Evolutionary conservation across 1,140 invertebrate species (phyloP).

Genomic region (Centruroides vittatus): DNA sequence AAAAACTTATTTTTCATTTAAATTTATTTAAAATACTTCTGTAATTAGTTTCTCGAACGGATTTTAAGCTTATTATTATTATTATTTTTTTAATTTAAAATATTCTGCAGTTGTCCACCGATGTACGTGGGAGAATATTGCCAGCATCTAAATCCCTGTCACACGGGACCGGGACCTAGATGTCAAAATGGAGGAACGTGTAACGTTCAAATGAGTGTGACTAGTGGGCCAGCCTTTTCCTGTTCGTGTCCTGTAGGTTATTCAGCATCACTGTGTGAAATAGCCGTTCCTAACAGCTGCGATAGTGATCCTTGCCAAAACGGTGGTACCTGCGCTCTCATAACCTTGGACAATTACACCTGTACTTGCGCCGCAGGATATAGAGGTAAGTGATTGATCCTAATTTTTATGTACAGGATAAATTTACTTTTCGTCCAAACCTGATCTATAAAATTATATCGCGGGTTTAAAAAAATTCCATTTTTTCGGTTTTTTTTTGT

Average conservation of each 20-base stretch:
- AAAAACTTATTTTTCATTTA: no score
- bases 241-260: constrained; percentile 81
- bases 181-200: constrained; percentile 84
- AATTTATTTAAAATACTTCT: no score
- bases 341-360: constrained; percentile 53
- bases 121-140: constrained; percentile 87
- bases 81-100: constrained; percentile 22
- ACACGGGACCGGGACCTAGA: constrained; percentile 55
- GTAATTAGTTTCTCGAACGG: no score
- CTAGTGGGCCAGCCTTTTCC: constrained; percentile 37
- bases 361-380: constrained; percentile 71
- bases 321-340: constrained; percentile 63
- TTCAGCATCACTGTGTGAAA: constrained; percentile 60
- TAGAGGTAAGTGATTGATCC: constrained; percentile 39
- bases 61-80: no score
- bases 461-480: no score
- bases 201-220: constrained; percentile 66
- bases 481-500: no score
- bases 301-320: constrained; percentile 69
- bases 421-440: no score
- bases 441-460: no score
- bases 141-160: constrained; percentile 80
- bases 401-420: constrained; percentile 1
- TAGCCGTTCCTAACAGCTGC: constrained; percentile 42
- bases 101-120: constrained; percentile 68